Evolutionary conservation across 2,888 invertebrate species (phyloP).

Genomic region (Amaurobius ferox): DNA sequence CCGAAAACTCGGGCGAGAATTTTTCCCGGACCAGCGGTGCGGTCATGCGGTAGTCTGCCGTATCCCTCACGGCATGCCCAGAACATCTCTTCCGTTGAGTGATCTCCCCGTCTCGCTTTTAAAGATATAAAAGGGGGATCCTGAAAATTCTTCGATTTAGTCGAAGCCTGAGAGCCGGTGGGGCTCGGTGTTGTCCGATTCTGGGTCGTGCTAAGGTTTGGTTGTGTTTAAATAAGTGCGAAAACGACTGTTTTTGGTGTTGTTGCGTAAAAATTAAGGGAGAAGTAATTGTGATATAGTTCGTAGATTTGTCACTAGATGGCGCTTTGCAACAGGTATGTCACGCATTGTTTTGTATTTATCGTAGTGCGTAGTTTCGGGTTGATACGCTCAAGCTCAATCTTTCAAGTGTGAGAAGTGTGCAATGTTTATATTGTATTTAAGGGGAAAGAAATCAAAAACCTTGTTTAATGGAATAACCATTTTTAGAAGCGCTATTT

Average conservation of each 20-base stretch:
- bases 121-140: conserved; percentile 61
- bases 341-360: background rate
- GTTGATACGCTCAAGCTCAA: no score
- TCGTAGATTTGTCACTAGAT: conserved; percentile 31
- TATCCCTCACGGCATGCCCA: conserved; percentile 58
- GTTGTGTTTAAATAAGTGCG: background rate
- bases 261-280: background rate
- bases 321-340: conserved; percentile 51
- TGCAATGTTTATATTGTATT: no score
- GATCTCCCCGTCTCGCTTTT: conserved; percentile 40
- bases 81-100: conserved; percentile 67
- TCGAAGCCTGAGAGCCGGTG: background rate
- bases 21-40: conserved; percentile 61
- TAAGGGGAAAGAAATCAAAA: no score
- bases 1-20: conserved; percentile 11
- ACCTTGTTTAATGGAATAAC: no score
- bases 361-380: no score
- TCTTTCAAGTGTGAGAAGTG: no score
- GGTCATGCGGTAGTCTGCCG: conserved; percentile 61
- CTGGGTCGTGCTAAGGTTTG: conserved; percentile 1
- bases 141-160: conserved; percentile 24
- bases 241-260: no score
- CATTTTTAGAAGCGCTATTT: no score
- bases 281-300: background rate
- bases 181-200: conserved; percentile 19